Evolutionary conservation across 2,797 vertebrate genomes (phyloP).

Genomic region (Adrianichthys oophorus): DNA sequence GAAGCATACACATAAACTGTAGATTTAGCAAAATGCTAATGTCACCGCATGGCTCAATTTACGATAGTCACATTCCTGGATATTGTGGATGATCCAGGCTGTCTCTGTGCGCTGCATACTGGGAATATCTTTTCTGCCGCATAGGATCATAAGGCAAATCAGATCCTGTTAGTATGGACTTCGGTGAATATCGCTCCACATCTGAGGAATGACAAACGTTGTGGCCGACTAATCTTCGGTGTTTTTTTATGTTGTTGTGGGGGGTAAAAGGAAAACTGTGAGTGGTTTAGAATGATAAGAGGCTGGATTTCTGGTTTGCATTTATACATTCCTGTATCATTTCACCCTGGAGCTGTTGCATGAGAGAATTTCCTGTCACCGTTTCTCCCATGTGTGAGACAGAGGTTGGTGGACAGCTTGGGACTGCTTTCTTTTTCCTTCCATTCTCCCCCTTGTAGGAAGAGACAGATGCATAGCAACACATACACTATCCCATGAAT

Average conservation of each 20-base stretch:
- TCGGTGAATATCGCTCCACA: constrained; percentile 47
- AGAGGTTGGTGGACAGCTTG: constrained; percentile 74
- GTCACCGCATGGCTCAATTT: constrained; percentile 61
- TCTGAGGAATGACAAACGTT: constrained; percentile 49
- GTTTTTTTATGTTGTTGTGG: constrained; percentile 44
- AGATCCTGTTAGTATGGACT: constrained; percentile 53
- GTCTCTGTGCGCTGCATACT: constrained; percentile 29
- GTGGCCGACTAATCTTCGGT: constrained; percentile 46
- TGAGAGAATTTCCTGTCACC: constrained; percentile 83
- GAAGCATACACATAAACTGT: constrained; percentile 49
- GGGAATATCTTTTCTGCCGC: constrained; percentile 31
- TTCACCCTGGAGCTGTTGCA: constrained; percentile 78
- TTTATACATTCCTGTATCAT: constrained; percentile 80
- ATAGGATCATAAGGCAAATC: constrained; percentile 57
- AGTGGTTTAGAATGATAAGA: constrained; percentile 75
- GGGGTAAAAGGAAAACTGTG: constrained; percentile 43
- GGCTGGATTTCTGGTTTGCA: constrained; percentile 78
- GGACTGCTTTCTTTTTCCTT: constrained; percentile 55
- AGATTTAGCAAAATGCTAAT: constrained; percentile 56
- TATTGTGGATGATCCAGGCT: constrained; percentile 49
- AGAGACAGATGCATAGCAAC: constrained; percentile 78
- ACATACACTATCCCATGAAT: constrained; percentile 71
- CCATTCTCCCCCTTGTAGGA: constrained; percentile 60
- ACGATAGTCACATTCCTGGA: constrained; percentile 53
- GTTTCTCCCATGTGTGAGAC: constrained; percentile 82